Base-by-base conservation (phyloP, 2,797 vertebrate genomes). In the Bufotes viridis region DNA sequence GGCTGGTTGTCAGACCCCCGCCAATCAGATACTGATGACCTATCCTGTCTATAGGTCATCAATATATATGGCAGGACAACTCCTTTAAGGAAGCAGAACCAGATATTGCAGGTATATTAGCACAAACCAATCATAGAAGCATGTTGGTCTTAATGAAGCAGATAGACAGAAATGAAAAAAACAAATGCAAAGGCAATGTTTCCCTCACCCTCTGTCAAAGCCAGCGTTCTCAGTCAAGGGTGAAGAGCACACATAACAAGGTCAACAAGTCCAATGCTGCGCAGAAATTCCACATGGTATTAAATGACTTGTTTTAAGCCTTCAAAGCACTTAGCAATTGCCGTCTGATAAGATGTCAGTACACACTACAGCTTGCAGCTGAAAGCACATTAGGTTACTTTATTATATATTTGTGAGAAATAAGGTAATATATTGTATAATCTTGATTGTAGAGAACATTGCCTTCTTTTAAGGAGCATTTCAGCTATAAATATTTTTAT, bases 401-500 rank as follows among this genome's bases (percentile, higher is more conserved):
- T 85, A 63, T 51, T 65, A 63, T 78, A 53, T 78, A 63, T 65
- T 49, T 70, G 55, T 80, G 14, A 57, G 49, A 57, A 53, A 69
- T 70, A 57, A 83, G 34, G 10, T 65, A 67, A 51, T 67, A 65
- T 83, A 65, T 70, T 51, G 24, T 63, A 42, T n/a, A 85, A 55
- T 70, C 60, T 18, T 72, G 53, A 14, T 53, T 69, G 10, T 70
- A 83, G 69, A 58, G 69, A 57, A 53, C 60, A 58, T 57, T 75
- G 70, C 29, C 34, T 84, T 84, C 70, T 22, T 84, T 84, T 84
- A 51, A 51, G 53, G 29, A 72, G 11, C 69, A 58, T 29, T 58
- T 82, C 65, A 69, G 42, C 75, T 55, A 78, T 78, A 78, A 78
- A 78, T 78, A 69, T 83, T 55, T 72, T 70, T 83, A 83, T 67